These are phyloP conservation scores for Periparus ater DNA, from an alignment of 2,797 vertebrate species.

Conservation along the genomic window DNA sequence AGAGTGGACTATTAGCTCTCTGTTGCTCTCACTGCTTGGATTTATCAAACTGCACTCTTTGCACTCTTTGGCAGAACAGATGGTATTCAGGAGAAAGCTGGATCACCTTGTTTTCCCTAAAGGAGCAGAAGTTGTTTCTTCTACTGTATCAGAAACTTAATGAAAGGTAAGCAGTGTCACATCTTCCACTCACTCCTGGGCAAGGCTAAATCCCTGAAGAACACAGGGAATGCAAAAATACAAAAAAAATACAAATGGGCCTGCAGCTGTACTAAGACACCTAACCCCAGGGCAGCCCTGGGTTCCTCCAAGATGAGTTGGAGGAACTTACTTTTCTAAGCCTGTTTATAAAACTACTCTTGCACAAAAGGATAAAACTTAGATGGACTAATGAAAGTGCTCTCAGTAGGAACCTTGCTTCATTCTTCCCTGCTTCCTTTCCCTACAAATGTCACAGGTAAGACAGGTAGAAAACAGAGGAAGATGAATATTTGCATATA, in stretches of 20 bases:
- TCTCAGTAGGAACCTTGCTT: background rate
- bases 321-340: background rate
- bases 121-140: background rate
- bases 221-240: background rate
- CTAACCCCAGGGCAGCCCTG: background rate
- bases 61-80: background rate
- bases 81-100: background rate
- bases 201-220: background rate
- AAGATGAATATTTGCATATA: background rate
- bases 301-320: background rate
- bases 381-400: rapidly evolving
- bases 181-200: background rate
- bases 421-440: background rate
- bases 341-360: background rate
- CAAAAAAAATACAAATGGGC: background rate
- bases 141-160: background rate
- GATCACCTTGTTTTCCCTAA: background rate
- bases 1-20: background rate
- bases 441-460: background rate
- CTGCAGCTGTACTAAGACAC: background rate
- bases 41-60: background rate
- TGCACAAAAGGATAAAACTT: background rate
- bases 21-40: background rate
- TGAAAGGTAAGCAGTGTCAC: background rate
- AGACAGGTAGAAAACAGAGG: background rate